phyloP scores from a whole-genome alignment of 2,113 vertebrate genomes.

The Phodopus roborovskii region DNA sequence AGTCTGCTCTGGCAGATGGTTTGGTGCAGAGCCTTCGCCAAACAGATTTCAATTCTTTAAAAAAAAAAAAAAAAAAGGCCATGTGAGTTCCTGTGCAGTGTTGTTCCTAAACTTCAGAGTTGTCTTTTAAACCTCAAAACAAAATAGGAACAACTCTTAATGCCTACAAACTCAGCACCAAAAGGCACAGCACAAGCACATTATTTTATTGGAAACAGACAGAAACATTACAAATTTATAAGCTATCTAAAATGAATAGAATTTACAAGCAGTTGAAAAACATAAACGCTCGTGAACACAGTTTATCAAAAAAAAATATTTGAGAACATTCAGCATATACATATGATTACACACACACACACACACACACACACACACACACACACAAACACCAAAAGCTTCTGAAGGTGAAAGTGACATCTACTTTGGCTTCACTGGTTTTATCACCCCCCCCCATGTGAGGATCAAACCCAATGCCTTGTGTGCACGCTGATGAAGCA shows the following conservation, averaged over 20 bases:
- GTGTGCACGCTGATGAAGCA: background rate
- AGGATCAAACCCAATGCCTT: background rate
- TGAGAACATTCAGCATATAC: slow-evolving; percentile 48
- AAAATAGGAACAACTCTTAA: background rate
- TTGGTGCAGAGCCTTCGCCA: background rate
- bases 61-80: background rate
- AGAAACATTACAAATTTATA: slow-evolving; percentile 40
- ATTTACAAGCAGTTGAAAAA: slow-evolving; percentile 64
- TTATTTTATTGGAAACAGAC: slow-evolving; percentile 72
- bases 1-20: background rate
- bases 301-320: slow-evolving; percentile 65
- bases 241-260: slow-evolving; percentile 56
- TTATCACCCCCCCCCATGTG: background rate
- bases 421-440: slow-evolving; percentile 35
- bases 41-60: background rate
- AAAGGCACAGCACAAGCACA: slow-evolving; percentile 41
- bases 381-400: slow-evolving; percentile 10
- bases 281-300: slow-evolving; percentile 37
- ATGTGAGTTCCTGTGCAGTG: background rate
- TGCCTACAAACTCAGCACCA: slow-evolving; percentile 13
- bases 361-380: background rate
- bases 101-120: background rate
- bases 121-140: slow-evolving; percentile 36
- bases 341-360: background rate
- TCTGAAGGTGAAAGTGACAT: background rate